Percentiles rank a stretch among this genome's conserved stretches.
Evolutionary conservation across 2,888 invertebrate genomes (phyloP).

Genomic region (Melanostoma scalare): DNA sequence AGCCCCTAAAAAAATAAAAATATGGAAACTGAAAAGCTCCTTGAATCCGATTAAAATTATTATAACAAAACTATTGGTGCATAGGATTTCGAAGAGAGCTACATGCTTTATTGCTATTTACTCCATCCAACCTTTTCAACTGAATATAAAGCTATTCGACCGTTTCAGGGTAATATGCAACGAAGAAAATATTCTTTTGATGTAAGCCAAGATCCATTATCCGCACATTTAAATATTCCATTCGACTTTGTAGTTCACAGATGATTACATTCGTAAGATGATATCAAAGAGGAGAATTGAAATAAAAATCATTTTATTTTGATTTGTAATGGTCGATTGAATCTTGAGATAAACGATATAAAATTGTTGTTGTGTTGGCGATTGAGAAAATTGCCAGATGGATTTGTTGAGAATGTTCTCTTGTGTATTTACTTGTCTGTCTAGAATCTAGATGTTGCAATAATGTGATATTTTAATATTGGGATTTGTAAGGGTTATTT

Average conservation of each 20-base stretch:
- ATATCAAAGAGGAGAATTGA: constrained; percentile 29
- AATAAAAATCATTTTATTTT: constrained; percentile 36
- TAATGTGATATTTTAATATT: no score
- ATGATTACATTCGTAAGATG: constrained; percentile 68
- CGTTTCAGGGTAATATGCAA: constrained; percentile 59
- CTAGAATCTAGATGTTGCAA: no score
- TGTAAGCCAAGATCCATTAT: constrained; percentile 69
- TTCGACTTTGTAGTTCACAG: constrained; percentile 69
- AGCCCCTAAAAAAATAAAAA: constrained; percentile 5
- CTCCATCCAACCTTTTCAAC: constrained; percentile 29
- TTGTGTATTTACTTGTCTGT: neutral
- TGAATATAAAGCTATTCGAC: constrained; percentile 57
- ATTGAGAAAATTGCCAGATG: neutral
- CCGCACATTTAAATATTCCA: constrained; percentile 71
- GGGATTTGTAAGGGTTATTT: no score
- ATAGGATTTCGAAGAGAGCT: constrained; percentile 40
- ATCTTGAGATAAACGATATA: constrained; percentile 13
- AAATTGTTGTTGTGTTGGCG: constrained; percentile 10
- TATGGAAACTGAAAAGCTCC: neutral
- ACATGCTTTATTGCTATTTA: constrained; percentile 33
- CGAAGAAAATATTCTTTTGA: constrained; percentile 71
- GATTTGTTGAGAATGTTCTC: neutral
- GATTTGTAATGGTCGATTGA: constrained; percentile 51
- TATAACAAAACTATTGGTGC: constrained; percentile 58
- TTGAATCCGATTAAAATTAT: constrained; percentile 61